Base-by-base conservation (phyloP, 2,797 vertebrate genomes). In the Gymnodraco acuticeps region DNA sequence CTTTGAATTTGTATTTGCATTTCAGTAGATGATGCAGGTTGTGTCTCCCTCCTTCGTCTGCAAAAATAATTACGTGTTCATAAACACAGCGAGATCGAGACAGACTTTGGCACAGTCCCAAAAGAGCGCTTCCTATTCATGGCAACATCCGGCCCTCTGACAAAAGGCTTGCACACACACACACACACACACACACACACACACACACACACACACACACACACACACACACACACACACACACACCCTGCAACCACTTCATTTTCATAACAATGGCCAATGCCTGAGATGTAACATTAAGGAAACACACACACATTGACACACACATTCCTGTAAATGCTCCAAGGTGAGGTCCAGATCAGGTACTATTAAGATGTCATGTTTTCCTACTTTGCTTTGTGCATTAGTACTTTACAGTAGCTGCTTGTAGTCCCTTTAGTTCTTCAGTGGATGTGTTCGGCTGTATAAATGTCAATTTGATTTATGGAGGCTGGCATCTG, bases 261-360 rank as follows among this genome's bases (percentile, higher is more conserved):
- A 82, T 91, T 87, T 88, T 87, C 81, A 86, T 89, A 85, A 92
- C 86, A 93, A 91, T 91, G 69, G 77, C 58, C 70, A 61, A 48
- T 67, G 79, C 73, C 72, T 53, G 62, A 80, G 31, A 82, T 78
- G 51, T 79, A 80, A 63, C 50, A 69, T 63, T 83, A 68, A 84
- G 88, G 78, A 86, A 82, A 67, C 69, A 8, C 68, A 60, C 82
- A 23, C 68, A 38, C 65, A 63, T 46, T 38, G 47, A 61, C 52
- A 72, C 67, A 67, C 12, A 61, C 8, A 38, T 38, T 38, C 33
- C 7, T 38, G 7, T 38, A 38, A 38, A 38, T 38, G 33, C 33
- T 9, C 33, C 33, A 38, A 38, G 6, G 33, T 38, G 33, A 38
- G 33, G 33, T 38, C 33, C 6, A 38, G 33, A 38, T 38, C 33